Evolutionary conservation across 2,888 invertebrate species (phyloP).

Genomic region (Catocala sponsa): DNA sequence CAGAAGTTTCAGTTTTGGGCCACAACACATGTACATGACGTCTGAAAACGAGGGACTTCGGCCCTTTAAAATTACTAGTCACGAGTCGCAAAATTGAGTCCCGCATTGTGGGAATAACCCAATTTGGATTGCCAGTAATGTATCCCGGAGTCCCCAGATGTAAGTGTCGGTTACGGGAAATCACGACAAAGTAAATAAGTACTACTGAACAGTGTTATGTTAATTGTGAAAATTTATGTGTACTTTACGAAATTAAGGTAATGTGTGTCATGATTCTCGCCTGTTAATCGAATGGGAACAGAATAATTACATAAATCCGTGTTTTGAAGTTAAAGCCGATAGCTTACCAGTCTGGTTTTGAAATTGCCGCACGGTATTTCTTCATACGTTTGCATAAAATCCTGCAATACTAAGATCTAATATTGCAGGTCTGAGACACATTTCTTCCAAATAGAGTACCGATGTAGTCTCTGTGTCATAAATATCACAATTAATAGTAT

Average conservation of each 20-base stretch:
- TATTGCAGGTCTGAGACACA: too few relatives aligned
- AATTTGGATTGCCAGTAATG: constrained; percentile 60
- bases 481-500: too few relatives aligned
- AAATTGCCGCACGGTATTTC: too few relatives aligned
- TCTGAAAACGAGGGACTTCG: constrained; percentile 58
- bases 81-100: constrained; percentile 65
- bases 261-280: neutral
- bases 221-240: constrained; percentile 23
- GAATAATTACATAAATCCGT: neutral
- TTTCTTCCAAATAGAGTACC: too few relatives aligned
- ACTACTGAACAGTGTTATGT: constrained; percentile 24
- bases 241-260: neutral
- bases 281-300: neutral
- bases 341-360: too few relatives aligned
- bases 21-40: constrained; percentile 72
- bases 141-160: constrained; percentile 32
- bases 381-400: too few relatives aligned
- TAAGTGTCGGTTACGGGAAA: constrained; percentile 23
- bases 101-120: constrained; percentile 64
- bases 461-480: too few relatives aligned
- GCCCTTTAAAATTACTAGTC: constrained; percentile 68
- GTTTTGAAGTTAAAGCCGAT: neutral
- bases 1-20: constrained; percentile 45
- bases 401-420: too few relatives aligned
- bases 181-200: constrained; percentile 32